Conservation (phyloP, 2,113 vertebrate genomes). For the Microtus pennsylvanicus region DNA sequence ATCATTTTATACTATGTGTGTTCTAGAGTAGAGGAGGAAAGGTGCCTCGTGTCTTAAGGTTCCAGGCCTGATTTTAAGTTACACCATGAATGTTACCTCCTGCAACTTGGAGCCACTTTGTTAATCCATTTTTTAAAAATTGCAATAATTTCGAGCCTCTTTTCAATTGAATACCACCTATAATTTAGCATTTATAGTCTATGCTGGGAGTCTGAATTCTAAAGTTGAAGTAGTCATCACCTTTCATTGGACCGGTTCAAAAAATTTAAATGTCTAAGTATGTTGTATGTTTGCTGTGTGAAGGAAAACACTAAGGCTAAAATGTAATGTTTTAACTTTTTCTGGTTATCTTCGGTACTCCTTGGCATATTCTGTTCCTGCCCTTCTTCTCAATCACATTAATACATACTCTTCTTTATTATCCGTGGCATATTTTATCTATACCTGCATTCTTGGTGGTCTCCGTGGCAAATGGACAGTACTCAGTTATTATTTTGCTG, state of each 20-base stretch:
- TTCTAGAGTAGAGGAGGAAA: neutral
- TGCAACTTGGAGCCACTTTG: neutral
- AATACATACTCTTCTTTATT: neutral
- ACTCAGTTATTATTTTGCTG: neutral
- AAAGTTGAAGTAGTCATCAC: constrained; percentile 35
- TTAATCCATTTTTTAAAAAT: neutral
- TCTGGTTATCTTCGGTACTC: neutral
- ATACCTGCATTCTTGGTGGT: neutral
- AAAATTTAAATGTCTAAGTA: neutral
- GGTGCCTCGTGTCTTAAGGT: neutral
- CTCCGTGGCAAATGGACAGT: neutral
- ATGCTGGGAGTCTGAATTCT: neutral
- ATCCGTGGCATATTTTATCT: neutral
- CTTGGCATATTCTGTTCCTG: neutral
- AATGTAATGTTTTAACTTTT: neutral
- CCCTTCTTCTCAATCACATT: neutral
- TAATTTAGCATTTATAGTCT: neutral
- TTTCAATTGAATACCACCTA: neutral
- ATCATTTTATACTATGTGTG: neutral
- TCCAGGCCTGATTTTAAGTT: neutral
- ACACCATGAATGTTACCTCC: neutral
- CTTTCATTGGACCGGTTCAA: neutral
- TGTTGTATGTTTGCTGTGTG: neutral
- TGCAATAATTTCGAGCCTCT: constrained; percentile 27
- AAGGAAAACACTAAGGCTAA: neutral